Evolutionary conservation across 2,888 invertebrate genomes (phyloP).

Genomic region (Prenolepis imparis): DNA sequence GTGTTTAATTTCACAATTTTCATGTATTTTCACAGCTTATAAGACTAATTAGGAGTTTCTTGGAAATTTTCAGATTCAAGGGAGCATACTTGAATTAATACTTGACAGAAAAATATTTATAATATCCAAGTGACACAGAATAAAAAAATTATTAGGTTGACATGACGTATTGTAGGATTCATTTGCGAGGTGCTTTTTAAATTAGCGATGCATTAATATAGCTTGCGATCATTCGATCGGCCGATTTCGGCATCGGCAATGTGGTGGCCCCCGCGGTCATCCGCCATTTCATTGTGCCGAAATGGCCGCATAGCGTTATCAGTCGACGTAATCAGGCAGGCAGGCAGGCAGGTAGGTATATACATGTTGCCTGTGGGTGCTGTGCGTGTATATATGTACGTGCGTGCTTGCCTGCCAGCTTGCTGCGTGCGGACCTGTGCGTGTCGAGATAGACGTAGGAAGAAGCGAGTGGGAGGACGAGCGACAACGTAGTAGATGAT

Average conservation of each 20-base stretch:
- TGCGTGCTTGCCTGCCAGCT: slow-evolving; percentile 32
- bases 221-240: slow-evolving; percentile 41
- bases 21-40: neutral
- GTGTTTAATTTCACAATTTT: neutral
- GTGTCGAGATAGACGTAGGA: slow-evolving; percentile 57
- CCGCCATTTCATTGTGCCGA: slow-evolving; percentile 80
- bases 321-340: slow-evolving; percentile 80
- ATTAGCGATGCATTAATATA: slow-evolving; percentile 31
- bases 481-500: slow-evolving; percentile 36
- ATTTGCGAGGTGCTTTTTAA: slow-evolving; percentile 29
- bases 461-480: slow-evolving; percentile 50
- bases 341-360: slow-evolving; percentile 68
- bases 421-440: slow-evolving; percentile 40
- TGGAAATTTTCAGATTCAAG: neutral
- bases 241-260: slow-evolving; percentile 48
- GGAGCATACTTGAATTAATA: neutral
- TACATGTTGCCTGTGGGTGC: slow-evolving; percentile 34
- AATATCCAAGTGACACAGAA: neutral
- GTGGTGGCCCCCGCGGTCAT: slow-evolving; percentile 62
- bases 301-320: slow-evolving; percentile 79
- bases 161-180: neutral
- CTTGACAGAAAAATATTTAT: too few species aligned
- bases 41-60: neutral
- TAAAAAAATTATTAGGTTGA: neutral
- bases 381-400: neutral